phyloP scores from a whole-genome alignment of 1,140 invertebrate genomes.

The Linepithema humile region DNA sequence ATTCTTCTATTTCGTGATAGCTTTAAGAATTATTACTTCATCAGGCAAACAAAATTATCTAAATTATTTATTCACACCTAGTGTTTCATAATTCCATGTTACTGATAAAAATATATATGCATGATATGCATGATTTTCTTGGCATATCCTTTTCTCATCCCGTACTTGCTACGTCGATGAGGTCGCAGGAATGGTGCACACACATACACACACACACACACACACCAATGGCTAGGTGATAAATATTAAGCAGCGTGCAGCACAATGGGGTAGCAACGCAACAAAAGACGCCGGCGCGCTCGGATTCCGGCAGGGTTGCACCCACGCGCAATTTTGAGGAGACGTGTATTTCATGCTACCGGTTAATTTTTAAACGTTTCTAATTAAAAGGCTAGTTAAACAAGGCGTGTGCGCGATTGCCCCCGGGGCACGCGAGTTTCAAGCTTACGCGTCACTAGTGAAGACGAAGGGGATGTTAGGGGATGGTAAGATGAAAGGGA shows the following conservation, averaged over 20 bases:
- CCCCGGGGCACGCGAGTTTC: slow-evolving; percentile 69
- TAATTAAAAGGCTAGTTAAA: slow-evolving; percentile 85
- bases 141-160: not conserved
- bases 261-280: slow-evolving; percentile 74
- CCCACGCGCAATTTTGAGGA: slow-evolving; percentile 74
- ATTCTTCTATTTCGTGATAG: no score
- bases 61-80: not conserved
- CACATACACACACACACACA: no score
- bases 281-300: slow-evolving; percentile 74
- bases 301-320: slow-evolving; percentile 57
- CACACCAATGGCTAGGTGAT: slow-evolving; percentile 69
- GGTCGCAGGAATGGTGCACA: slow-evolving; percentile 7
- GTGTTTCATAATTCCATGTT: not conserved
- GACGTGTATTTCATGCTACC: slow-evolving; percentile 77
- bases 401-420: slow-evolving; percentile 78
- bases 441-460: slow-evolving; percentile 27
- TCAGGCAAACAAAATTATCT: not conserved
- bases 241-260: slow-evolving; percentile 74
- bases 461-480: slow-evolving; percentile 23
- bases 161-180: not conserved
- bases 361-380: slow-evolving; percentile 85
- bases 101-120: not conserved
- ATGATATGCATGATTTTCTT: not conserved
- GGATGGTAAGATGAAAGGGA: slow-evolving; percentile 29
- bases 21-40: not conserved